Evolutionary conservation across 2,797 vertebrate genomes (phyloP), one percentile per base, ranked within the genome.

Genomic region (Xenopus petersii): DNA sequence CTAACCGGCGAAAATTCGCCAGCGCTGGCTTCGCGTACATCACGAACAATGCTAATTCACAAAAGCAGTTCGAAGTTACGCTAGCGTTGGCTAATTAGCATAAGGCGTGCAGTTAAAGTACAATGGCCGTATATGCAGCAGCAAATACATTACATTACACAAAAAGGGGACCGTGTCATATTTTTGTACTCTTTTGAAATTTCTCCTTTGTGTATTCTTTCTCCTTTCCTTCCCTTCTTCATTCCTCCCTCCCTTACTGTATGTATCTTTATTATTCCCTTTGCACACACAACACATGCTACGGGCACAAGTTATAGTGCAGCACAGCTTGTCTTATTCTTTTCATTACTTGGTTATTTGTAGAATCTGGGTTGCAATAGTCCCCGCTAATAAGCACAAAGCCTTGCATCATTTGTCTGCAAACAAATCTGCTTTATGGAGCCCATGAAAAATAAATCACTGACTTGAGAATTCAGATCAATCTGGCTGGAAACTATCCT

Each of bases 401-500:
- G 26, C 77, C 77, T 76, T 85, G 81, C 73, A 80, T 78, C 75
- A 78, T 74, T 70, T 78, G 76, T 78, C 76, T 78, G 76, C 71
- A 78, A 78, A 78, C 71, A 78, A 78, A 73, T 74, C 71, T 78
- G 80, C 81, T 85, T 85, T 83, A 85, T 83, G 85, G 86, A 80
- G 73, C 75, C 76, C 81, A 83, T 71, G 81, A 75, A 82, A 83
- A 85, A 86, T 86, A 86, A 85, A 86, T 88, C 87, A 85, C 77
- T 73, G 4, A 75, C 81, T 75, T 65, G 79, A 84, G 84, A 83
- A 86, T 87, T 88, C 88, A 83, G 74, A 84, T 88, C 86, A 86
- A 84, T 85, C 84, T 82, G 80, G 67, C 80, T 84, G 83, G 87
- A 84, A 85, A 85, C 82, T 81, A 79, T 81, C 85, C 83, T 86